These are phyloP conservation scores for Adoxophyes honmai DNA, from an alignment of 1,140 invertebrate genomes.

Conservation along the genomic window DNA sequence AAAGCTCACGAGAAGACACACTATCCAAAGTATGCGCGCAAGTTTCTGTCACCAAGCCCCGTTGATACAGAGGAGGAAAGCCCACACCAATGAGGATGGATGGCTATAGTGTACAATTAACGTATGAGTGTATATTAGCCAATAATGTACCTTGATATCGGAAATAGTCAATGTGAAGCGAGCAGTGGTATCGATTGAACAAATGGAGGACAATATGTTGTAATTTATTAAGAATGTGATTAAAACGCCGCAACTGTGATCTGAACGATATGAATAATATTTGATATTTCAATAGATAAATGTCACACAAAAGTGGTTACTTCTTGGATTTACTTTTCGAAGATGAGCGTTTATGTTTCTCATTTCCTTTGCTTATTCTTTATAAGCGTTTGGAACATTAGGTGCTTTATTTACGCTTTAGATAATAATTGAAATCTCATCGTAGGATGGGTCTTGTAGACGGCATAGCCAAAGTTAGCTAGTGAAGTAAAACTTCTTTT, in stretches of 20 bases:
- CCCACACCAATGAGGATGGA: constrained; percentile 81
- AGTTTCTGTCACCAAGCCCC: constrained; percentile 90
- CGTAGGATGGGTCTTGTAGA: constrained; percentile 48
- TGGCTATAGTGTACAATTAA: constrained; percentile 41
- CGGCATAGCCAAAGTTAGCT: constrained; percentile 71
- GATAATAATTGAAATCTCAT: constrained; percentile 47
- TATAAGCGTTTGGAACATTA: constrained; percentile 46
- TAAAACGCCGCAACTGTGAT: constrained; percentile 78
- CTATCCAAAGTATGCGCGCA: constrained; percentile 91
- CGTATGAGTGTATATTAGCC: constrained; percentile 41
- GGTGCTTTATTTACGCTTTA: constrained; percentile 69
- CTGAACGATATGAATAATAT: constrained; percentile 79
- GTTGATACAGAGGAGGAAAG: constrained; percentile 89
- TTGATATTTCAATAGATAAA: constrained; percentile 77
- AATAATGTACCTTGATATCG: constrained; percentile 35
- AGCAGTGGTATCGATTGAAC: constrained; percentile 53
- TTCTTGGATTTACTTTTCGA: constrained; percentile 42
- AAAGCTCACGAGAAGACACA: constrained; percentile 95
- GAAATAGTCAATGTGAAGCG: constrained; percentile 48
- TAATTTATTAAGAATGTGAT: constrained; percentile 77
- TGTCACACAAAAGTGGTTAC: constrained; percentile 61
- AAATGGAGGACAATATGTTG: constrained; percentile 71
- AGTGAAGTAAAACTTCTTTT: constrained; percentile 51
- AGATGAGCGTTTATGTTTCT: constrained; percentile 37
- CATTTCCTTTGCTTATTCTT: constrained; percentile 45